Percentiles rank a stretch among this genome's conserved stretches.
Conservation (phyloP, 1,140 invertebrate species). For the Psix sp. region DNA sequence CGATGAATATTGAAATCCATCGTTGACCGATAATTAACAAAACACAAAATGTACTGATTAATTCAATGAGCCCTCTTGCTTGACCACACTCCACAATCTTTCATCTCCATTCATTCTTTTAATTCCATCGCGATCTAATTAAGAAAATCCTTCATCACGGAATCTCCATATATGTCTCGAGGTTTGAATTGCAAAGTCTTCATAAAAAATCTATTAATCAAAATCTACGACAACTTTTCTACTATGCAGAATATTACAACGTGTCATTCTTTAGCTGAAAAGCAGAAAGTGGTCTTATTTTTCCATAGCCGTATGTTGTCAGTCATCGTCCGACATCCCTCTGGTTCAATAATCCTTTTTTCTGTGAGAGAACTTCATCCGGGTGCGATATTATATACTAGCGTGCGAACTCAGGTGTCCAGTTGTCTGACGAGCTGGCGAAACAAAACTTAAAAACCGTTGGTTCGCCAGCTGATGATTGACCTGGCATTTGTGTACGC, state of each 20-base stretch:
- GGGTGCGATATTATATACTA: constrained; percentile 25
- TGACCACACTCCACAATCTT: background rate
- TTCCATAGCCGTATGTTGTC: constrained; percentile 13
- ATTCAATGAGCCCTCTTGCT: constrained; percentile 20
- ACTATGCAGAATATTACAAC: too few species aligned
- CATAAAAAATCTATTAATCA: too few species aligned
- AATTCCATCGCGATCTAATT: too few species aligned
- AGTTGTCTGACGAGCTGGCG: constrained; percentile 59
- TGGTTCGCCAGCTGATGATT: constrained; percentile 57
- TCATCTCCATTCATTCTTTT: too few species aligned
- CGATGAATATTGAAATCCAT: constrained; percentile 56
- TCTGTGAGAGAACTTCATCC: constrained; percentile 32
- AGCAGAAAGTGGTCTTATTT: constrained; percentile 9
- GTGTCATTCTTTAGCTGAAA: too few species aligned
- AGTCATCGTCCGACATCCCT: constrained; percentile 23
- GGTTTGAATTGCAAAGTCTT: too few species aligned
- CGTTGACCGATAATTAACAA: constrained; percentile 53
- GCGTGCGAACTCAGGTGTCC: constrained; percentile 27
- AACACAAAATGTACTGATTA: constrained; percentile 36
- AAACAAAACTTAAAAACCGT: constrained; percentile 61
- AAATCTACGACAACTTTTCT: too few species aligned
- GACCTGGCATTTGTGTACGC: constrained; percentile 35
- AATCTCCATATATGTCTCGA: too few species aligned
- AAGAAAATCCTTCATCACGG: too few species aligned
- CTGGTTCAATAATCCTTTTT: constrained; percentile 44